These are phyloP conservation scores for Heterohyrax brucei DNA, from an alignment of 2,797 vertebrate genomes.

Conservation along the genomic window DNA sequence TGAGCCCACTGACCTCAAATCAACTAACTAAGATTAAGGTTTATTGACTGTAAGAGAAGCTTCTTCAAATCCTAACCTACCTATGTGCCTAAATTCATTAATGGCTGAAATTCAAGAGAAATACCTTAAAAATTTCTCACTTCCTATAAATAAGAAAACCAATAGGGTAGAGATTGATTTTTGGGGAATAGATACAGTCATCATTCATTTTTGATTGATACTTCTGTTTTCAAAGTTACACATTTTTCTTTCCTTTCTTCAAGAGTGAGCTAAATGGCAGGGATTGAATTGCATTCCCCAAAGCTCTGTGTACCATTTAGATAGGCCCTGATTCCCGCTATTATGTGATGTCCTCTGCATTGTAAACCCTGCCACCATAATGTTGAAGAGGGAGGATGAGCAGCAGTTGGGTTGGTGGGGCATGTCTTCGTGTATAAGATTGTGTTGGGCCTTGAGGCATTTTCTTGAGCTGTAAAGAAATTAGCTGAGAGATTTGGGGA, in stretches of 20 bases:
- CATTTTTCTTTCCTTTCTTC: not conserved
- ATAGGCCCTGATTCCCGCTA: no score
- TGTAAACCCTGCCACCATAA: no score
- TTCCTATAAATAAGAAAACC: not conserved
- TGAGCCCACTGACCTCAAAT: not conserved
- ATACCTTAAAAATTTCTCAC: not conserved
- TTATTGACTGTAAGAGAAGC: not conserved
- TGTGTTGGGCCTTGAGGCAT: no score
- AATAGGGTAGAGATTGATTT: accelerated
- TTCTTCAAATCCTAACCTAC: not conserved
- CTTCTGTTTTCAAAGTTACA: not conserved
- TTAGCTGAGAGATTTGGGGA: no score
- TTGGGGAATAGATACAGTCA: not conserved
- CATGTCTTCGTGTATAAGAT: no score
- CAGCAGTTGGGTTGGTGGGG: no score
- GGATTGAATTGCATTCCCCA: no score
- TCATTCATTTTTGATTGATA: not conserved
- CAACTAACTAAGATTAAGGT: not conserved
- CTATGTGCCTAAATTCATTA: not conserved
- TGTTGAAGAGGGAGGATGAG: no score
- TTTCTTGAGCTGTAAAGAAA: no score
- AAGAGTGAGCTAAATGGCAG: no score
- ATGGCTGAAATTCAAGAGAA: not conserved
- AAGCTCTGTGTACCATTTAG: no score
- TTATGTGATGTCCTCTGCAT: no score